Evolutionary conservation across 2,888 invertebrate species (phyloP), one percentile per base, ranked within the genome.

Genomic region (Tanytarsus gracilentus): DNA sequence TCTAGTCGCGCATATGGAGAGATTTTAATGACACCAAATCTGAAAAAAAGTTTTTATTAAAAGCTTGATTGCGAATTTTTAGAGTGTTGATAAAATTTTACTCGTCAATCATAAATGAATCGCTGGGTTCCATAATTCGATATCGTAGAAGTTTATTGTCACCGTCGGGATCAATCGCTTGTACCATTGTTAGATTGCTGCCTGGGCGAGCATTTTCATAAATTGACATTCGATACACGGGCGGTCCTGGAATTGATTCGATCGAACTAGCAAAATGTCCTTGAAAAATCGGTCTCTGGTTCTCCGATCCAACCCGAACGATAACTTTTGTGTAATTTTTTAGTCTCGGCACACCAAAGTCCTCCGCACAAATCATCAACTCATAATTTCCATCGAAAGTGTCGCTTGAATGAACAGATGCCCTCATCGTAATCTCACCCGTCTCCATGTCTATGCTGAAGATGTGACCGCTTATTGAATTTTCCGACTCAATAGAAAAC

Each of bases 111-210:
- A 82, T 76, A 68, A 89, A 89, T 66, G 88, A 87, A 65, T 88
- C 88, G 65, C 81, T 84, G 1, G 86, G 83, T 1, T 87, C 88
- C 23, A 84, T 82, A 61, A 88, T 83, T 64, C 83, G 79, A 68
- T 87, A 88, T 0, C 79, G 79, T 1, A 88, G 67, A 8, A 83
- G 71, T 64, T 79, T 78, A 68, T 88, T 86, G 11, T 85, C 73
- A 0, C 88, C 88, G 71, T 89, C 89, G 0, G 87, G 86, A 72
- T 89, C 89, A 62, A 82, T 84, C 0, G 90, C 90, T 18, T 80
- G 71, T 0, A 88, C 84, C 49, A 76, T 79, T 0, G 86, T 81
- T 0, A 90, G 83, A 70, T 82, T 81, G 11, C 81, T 79, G 1
- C 86, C 86, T 2, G 83, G 73, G 2, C 76, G 71, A 0, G 86